phyloP scores from a whole-genome alignment of 2,888 invertebrate genomes.

The Endomychus coccineus region DNA sequence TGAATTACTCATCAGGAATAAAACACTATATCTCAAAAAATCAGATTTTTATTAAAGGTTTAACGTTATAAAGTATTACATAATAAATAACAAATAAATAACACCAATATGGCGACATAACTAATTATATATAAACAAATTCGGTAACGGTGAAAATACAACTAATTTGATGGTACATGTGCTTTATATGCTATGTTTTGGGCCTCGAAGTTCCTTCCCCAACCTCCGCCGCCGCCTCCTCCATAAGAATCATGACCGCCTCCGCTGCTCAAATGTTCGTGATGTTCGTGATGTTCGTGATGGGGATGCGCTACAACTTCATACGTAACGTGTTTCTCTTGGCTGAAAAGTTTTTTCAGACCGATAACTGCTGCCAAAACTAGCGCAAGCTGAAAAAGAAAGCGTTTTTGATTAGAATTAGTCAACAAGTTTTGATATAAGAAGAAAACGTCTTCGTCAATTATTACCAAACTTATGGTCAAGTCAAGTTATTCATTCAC shows the following conservation, averaged over 20 bases:
- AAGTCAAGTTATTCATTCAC: too few species aligned
- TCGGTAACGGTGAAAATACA: constrained; percentile 14
- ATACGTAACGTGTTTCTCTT: constrained; percentile 66
- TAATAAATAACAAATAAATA: constrained; percentile 25
- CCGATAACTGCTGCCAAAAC: constrained; percentile 74
- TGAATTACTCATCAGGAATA: too few species aligned
- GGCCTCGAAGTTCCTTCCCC: constrained; percentile 50
- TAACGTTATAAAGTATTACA: constrained; percentile 15
- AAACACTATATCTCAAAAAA: too few species aligned
- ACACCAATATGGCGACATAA: constrained; percentile 38
- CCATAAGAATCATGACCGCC: constrained; percentile 35
- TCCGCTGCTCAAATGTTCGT: constrained; percentile 45
- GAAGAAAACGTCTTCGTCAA: too few species aligned
- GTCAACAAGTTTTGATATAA: too few species aligned
- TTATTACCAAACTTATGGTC: too few species aligned
- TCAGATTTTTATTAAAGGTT: constrained; percentile 1
- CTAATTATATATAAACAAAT: too few species aligned
- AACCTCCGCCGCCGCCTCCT: constrained; percentile 46
- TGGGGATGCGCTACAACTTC: constrained; percentile 69
- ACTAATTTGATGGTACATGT: constrained; percentile 45
- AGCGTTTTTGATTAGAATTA: too few species aligned
- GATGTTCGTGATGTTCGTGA: constrained; percentile 49
- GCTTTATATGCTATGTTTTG: constrained; percentile 56
- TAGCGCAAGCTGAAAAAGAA: constrained; percentile 55
- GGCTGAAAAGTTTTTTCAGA: constrained; percentile 71